A percentile compares a stretch with the other conserved stretches of the same genome.
Conservation (phyloP, 2,888 invertebrate genomes). For the Mesopsocus fuscifrons region DNA sequence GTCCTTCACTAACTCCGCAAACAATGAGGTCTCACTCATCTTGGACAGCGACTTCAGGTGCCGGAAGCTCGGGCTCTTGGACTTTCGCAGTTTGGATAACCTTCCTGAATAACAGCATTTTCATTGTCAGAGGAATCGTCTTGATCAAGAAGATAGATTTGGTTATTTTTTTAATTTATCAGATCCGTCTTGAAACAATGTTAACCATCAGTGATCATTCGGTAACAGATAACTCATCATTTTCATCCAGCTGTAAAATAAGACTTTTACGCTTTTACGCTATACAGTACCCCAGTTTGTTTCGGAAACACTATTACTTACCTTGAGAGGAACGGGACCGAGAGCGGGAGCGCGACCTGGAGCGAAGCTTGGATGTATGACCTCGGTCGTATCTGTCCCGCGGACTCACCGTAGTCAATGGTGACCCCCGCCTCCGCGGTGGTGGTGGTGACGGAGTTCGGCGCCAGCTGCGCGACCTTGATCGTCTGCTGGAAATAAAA, state of each 20-base stretch:
- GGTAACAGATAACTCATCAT: too few species aligned
- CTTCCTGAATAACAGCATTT: too few species aligned
- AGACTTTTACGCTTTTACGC: not conserved
- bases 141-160: too few species aligned
- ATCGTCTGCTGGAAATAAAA: constrained; percentile 26
- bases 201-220: too few species aligned
- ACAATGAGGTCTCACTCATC: constrained; percentile 73
- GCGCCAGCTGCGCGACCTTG: constrained; percentile 27
- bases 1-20: constrained; percentile 75
- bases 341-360: constrained; percentile 24
- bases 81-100: constrained; percentile 22
- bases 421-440: not conserved
- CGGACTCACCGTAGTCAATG: not conserved
- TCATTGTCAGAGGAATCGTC: too few species aligned
- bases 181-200: too few species aligned
- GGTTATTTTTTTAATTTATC: too few species aligned
- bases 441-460: constrained; percentile 22
- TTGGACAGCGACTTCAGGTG: constrained; percentile 37
- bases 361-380: not conserved
- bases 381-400: constrained; percentile 1
- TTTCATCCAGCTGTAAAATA: not conserved
- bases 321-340: too few species aligned
- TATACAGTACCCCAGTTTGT: constrained; percentile 15
- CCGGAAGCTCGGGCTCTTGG: constrained; percentile 22
- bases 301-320: too few species aligned